These are phyloP conservation scores for Rissa tridactyla DNA, from an alignment of 2,113 vertebrate species.

Conservation along the genomic window DNA sequence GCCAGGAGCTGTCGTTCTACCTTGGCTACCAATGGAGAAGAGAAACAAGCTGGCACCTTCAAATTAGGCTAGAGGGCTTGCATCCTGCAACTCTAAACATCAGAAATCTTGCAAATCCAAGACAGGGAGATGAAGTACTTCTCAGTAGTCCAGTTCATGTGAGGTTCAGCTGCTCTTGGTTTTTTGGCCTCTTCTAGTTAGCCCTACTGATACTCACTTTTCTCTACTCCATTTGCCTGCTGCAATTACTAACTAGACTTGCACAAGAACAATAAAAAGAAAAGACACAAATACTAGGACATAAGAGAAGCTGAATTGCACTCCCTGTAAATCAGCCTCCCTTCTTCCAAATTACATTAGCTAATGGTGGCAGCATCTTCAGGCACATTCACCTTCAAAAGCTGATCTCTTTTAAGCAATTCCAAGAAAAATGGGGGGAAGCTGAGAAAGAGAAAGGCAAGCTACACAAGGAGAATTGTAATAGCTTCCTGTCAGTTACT, in stretches of 20 bases:
- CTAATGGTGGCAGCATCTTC: constrained; percentile 38
- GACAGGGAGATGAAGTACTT: background rate
- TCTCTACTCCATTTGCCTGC: background rate
- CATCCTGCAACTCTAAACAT: background rate
- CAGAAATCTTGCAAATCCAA: background rate
- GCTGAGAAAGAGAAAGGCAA: background rate
- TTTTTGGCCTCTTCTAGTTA: background rate
- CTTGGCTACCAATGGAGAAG: background rate
- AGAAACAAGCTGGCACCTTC: background rate
- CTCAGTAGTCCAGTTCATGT: background rate
- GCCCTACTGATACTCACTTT: background rate
- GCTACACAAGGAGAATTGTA: constrained; percentile 19
- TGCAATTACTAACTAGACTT: background rate
- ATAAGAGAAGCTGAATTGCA: background rate
- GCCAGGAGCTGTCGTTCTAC: background rate
- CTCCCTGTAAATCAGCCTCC: background rate
- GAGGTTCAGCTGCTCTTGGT: background rate
- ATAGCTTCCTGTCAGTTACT: constrained; percentile 22
- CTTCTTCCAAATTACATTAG: constrained; percentile 28
- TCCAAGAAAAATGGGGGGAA: background rate
- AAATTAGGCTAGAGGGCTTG: background rate
- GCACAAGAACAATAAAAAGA: background rate
- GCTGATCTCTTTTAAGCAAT: background rate
- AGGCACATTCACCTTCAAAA: constrained; percentile 31
- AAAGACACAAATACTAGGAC: background rate